These are phyloP conservation scores for Dermatemys mawii DNA, from an alignment of 2,113 vertebrate species.

Conservation along the genomic window DNA sequence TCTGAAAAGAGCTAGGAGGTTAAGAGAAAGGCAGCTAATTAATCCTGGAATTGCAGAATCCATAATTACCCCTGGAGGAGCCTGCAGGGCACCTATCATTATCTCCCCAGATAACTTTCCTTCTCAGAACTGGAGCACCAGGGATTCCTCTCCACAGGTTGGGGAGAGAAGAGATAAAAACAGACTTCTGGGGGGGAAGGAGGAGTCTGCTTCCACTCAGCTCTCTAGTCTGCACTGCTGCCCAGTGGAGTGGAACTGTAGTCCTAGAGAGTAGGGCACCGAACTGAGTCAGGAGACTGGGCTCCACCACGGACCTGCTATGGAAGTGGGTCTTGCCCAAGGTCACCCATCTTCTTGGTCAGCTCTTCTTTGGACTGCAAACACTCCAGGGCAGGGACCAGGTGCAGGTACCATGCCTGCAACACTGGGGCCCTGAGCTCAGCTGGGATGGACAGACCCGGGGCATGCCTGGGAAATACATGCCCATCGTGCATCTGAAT, in stretches of 20 bases:
- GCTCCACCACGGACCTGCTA: not conserved
- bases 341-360: no score
- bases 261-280: not conserved
- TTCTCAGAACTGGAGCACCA: accelerated
- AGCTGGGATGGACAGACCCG: not conserved
- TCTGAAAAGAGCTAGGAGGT: constrained; percentile 43
- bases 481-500: accelerated
- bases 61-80: constrained; percentile 50
- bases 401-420: not conserved
- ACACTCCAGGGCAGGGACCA: not conserved
- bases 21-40: constrained; percentile 60
- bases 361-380: not conserved
- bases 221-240: not conserved
- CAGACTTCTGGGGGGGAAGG: not conserved
- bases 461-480: not conserved
- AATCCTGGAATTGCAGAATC: not conserved
- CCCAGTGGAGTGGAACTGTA: not conserved
- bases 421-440: not conserved
- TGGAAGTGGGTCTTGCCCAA: no score
- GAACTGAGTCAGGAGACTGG: not conserved
- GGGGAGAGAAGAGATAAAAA: not conserved
- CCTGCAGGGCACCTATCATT: constrained; percentile 10
- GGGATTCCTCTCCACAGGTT: accelerated
- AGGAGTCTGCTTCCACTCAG: not conserved
- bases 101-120: not conserved